phyloP scores from a whole-genome alignment of 2,888 invertebrate genomes.

The Drosophila bunnanda region DNA sequence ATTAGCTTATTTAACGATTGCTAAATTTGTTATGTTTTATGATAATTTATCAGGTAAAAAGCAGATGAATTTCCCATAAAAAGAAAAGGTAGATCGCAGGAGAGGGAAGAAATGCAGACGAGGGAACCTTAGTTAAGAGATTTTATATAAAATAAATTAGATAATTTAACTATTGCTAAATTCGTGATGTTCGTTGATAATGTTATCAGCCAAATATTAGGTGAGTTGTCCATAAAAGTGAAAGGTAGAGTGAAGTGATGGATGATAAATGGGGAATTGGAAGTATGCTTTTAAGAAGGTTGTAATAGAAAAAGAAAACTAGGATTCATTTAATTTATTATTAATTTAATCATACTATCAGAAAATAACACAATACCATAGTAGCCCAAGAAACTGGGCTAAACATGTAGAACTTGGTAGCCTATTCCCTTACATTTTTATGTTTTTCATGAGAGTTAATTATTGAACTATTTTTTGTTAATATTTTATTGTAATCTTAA shows the following conservation, averaged over 20 bases:
- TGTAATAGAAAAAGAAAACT: neutral
- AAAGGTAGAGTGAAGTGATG: neutral
- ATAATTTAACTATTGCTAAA: neutral
- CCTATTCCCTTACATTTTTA: too few relatives aligned
- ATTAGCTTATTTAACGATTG: neutral
- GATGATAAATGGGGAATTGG: neutral
- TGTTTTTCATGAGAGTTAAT: too few relatives aligned
- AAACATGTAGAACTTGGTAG: too few relatives aligned
- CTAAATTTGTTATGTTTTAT: neutral
- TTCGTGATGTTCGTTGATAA: too few relatives aligned
- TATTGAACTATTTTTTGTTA: too few relatives aligned
- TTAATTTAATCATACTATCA: neutral
- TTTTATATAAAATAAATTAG: neutral
- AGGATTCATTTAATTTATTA: too few relatives aligned
- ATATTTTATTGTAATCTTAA: too few relatives aligned
- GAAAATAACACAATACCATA: neutral
- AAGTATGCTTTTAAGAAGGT: neutral
- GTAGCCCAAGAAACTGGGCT: neutral
- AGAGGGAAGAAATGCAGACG: too few relatives aligned
- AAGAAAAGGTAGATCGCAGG: accelerated
- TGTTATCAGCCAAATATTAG: neutral
- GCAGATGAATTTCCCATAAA: too few relatives aligned
- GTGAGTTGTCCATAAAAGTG: too few relatives aligned
- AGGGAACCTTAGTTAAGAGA: neutral
- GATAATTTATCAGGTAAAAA: neutral